phyloP scores from a whole-genome alignment of 2,113 vertebrate species.

The Artemisiospiza belli region DNA sequence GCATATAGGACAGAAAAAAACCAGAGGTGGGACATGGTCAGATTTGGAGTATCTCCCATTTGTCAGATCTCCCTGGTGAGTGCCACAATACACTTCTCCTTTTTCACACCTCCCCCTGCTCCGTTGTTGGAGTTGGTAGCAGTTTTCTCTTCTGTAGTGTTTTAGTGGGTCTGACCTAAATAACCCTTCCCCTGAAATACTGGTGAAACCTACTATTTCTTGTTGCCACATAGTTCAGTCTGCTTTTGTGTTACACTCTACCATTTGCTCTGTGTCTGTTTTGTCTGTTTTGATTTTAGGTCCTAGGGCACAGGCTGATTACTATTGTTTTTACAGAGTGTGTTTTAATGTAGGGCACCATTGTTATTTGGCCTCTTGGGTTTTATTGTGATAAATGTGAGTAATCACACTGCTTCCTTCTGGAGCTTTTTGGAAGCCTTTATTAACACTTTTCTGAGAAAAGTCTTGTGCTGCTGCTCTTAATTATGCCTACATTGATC shows the following conservation, averaged over 20 bases:
- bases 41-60: background rate
- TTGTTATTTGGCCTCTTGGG: background rate
- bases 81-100: background rate
- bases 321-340: background rate
- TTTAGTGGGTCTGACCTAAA: background rate
- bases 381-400: conserved; percentile 5
- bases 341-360: background rate
- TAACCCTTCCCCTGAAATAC: background rate
- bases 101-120: background rate
- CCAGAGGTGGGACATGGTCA: background rate
- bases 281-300: background rate
- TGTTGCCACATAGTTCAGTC: background rate
- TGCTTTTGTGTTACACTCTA: background rate
- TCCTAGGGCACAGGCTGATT: background rate
- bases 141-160: background rate
- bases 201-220: background rate
- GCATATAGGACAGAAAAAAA: background rate
- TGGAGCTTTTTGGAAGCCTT: conserved; percentile 20
- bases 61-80: background rate
- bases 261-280: background rate
- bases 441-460: conserved; percentile 25
- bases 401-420: conserved; percentile 2
- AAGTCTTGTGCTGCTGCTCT: conserved; percentile 39
- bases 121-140: background rate
- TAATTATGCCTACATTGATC: conserved; percentile 27